Conservation (phyloP, 2,113 vertebrate species). For the Apistogramma diplotaenia region DNA sequence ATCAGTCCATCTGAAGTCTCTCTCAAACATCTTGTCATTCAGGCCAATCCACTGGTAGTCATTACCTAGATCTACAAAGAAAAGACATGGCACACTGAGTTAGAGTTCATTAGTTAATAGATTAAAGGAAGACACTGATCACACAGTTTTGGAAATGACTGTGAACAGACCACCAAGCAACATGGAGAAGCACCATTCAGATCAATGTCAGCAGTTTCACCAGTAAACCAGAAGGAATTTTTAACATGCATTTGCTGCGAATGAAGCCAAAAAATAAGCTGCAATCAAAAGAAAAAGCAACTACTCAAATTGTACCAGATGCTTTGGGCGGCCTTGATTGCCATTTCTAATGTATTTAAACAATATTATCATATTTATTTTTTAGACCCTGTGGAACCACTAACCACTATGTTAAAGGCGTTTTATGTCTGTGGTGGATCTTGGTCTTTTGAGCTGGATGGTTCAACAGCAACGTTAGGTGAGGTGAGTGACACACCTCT, state of each 20-base stretch:
- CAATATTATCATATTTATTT: not conserved
- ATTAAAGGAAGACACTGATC: not conserved
- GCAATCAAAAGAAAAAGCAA: not conserved
- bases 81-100: not conserved
- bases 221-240: not conserved
- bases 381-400: not conserved
- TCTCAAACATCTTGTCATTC: constrained; percentile 97
- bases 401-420: too few relatives aligned
- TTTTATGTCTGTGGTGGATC: too few relatives aligned
- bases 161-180: not conserved
- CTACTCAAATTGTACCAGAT: not conserved
- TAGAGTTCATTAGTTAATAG: not conserved
- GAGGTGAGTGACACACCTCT: too few relatives aligned
- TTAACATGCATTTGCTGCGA: not conserved
- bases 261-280: not conserved
- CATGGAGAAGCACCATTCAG: accelerated
- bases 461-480: too few relatives aligned
- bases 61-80: constrained; percentile 85
- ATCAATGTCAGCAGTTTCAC: not conserved
- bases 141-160: not conserved
- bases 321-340: not conserved
- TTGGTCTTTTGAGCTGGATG: too few relatives aligned
- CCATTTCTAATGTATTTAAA: not conserved
- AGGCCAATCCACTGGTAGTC: constrained; percentile 99
- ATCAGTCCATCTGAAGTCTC: constrained; percentile 96